Percentiles rank a stretch among this genome's conserved stretches.
phyloP scores from a whole-genome alignment of 2,888 invertebrate genomes.

The Agrilus cyanescens region DNA sequence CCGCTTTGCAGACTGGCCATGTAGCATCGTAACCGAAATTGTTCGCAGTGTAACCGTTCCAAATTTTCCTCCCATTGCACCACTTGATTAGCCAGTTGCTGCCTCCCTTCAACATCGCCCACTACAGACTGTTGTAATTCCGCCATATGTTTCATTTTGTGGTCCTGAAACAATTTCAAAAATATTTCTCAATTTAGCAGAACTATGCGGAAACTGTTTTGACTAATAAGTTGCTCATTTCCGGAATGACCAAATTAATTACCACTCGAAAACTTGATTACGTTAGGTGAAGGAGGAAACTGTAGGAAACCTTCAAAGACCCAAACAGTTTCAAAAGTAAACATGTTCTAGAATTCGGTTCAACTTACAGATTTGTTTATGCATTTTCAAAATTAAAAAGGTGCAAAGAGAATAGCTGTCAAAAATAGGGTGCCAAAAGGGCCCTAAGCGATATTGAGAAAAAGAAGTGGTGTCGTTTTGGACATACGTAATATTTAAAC shows the following conservation, averaged over 20 bases:
- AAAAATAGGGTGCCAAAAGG: too few species aligned
- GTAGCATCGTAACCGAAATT: conserved; percentile 90
- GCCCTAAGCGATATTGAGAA: too few species aligned
- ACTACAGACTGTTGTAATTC: conserved; percentile 95
- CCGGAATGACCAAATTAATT: neutral
- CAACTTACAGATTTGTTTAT: too few species aligned
- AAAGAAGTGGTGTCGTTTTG: too few species aligned
- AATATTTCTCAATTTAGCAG: neutral
- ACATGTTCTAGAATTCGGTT: too few species aligned
- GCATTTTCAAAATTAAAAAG: too few species aligned
- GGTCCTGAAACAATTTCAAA: conserved; percentile 54
- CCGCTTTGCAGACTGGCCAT: conserved; percentile 94
- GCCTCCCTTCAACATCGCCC: conserved; percentile 80
- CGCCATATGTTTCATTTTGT: conserved; percentile 97
- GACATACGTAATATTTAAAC: too few species aligned
- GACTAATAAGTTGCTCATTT: too few species aligned
- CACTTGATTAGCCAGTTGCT: conserved; percentile 88
- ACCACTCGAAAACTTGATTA: neutral
- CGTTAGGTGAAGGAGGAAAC: neutral
- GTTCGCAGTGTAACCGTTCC: conserved; percentile 91
- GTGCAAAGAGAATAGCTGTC: too few species aligned
- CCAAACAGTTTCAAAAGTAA: too few species aligned
- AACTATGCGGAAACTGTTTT: neutral
- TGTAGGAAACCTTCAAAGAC: neutral
- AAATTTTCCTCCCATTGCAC: conserved; percentile 95